Percentiles rank a stretch among this genome's conserved stretches.
Evolutionary conservation across 2,113 vertebrate genomes (phyloP).

Genomic region (Plecotus auritus): DNA sequence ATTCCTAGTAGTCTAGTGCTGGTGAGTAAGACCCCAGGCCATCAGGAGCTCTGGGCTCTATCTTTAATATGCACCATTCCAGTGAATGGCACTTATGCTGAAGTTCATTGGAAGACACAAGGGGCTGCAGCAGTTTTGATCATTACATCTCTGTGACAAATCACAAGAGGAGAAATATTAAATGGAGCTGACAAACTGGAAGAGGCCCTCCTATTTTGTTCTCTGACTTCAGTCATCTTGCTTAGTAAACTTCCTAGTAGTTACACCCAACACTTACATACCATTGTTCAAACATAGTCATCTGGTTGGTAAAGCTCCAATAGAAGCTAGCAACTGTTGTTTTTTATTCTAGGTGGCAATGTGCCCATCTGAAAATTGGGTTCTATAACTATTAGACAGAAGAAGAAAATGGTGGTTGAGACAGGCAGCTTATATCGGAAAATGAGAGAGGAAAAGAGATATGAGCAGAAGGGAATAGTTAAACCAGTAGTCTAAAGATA

Average conservation of each 20-base stretch:
- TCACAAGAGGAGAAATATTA: neutral
- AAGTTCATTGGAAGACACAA: neutral
- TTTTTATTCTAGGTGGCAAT: neutral
- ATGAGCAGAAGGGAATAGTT: neutral
- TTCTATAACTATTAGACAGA: neutral
- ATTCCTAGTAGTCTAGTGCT: neutral
- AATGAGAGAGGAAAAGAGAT: neutral
- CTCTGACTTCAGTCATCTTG: neutral
- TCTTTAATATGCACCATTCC: neutral
- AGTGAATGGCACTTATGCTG: neutral
- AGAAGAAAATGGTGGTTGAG: neutral
- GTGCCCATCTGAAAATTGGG: neutral
- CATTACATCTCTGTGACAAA: neutral
- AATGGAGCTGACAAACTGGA: neutral
- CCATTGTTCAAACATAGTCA: neutral
- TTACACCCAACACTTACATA: neutral
- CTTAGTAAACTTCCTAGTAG: neutral
- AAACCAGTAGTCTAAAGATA: neutral
- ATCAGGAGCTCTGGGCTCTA: neutral
- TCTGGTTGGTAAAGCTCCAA: neutral
- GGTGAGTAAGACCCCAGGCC: neutral
- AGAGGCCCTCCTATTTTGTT: neutral
- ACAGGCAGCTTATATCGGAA: neutral
- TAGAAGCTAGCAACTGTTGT: neutral
- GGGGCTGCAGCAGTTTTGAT: neutral